Evolutionary conservation across 2,113 vertebrate genomes (phyloP).

Genomic region (Dunckerocampus dactyliophorus): DNA sequence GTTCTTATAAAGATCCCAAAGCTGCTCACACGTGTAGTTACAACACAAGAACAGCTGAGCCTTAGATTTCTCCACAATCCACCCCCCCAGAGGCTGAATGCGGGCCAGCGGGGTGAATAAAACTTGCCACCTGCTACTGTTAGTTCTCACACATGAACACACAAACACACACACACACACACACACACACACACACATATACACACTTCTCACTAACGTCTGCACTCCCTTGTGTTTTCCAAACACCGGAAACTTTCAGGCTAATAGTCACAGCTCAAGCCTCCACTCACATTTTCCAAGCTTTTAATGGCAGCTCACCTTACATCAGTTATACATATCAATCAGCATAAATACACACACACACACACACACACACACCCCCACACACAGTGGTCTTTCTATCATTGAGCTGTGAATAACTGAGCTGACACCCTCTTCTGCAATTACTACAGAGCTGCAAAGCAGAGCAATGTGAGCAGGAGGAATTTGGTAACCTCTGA

Average conservation of each 20-base stretch:
- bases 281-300: conserved; percentile 58
- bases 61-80: conserved; percentile 58
- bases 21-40: conserved; percentile 37
- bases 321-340: conserved; percentile 68
- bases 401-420: conserved; percentile 54
- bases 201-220: conserved; percentile 48
- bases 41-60: conserved; percentile 56
- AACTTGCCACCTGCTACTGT: conserved; percentile 70
- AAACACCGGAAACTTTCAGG: conserved; percentile 63
- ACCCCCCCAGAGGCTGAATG: conserved; percentile 42
- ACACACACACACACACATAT: background rate
- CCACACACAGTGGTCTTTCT: conserved; percentile 33
- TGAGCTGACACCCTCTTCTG: conserved; percentile 32
- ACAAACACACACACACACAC: conserved; percentile 12
- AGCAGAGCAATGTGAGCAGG: conserved; percentile 6
- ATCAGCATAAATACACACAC: conserved; percentile 52
- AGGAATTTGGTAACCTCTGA: background rate
- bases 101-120: conserved; percentile 62
- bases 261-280: conserved; percentile 66
- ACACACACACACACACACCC: conserved; percentile 23
- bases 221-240: conserved; percentile 65
- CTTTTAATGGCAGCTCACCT: conserved; percentile 60
- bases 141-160: conserved; percentile 35
- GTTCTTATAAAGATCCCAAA: conserved; percentile 38
- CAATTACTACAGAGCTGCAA: conserved; percentile 27